Conservation (phyloP, 2,888 invertebrate genomes). For the Megalurothrips usitatus region DNA sequence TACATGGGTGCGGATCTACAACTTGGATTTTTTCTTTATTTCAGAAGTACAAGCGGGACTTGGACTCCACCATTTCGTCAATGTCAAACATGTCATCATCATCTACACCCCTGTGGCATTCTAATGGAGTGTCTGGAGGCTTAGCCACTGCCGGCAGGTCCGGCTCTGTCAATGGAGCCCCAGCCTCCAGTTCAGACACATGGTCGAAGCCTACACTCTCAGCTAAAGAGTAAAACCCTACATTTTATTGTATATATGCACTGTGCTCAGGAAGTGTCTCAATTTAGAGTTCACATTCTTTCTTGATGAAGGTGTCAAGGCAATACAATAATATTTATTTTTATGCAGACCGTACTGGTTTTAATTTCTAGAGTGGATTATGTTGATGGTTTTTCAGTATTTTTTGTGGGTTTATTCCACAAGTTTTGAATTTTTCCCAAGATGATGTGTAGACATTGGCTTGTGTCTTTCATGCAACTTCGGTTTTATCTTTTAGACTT, state of each 20-base stretch:
- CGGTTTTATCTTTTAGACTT: background rate
- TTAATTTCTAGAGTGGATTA: background rate
- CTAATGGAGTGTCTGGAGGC: constrained; percentile 1
- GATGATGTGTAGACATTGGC: background rate
- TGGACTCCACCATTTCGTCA: constrained; percentile 6
- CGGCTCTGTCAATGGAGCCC: background rate
- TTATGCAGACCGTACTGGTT: background rate
- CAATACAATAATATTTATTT: constrained; percentile 19
- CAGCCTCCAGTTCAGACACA: background rate
- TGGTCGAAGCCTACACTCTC: background rate
- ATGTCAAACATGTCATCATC: constrained; percentile 14
- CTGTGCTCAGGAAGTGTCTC: too few relatives aligned
- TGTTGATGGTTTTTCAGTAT: background rate
- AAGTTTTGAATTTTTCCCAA: background rate
- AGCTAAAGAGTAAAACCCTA: background rate
- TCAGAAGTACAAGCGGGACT: constrained; percentile 20
- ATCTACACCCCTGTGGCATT: background rate
- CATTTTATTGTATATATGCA: background rate
- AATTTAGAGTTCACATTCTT: background rate
- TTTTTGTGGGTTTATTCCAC: background rate
- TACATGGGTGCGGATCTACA: background rate
- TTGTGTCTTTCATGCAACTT: background rate
- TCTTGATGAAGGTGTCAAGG: background rate
- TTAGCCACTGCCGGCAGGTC: constrained; percentile 4
- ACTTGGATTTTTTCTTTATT: background rate